Conservation (phyloP, 2,888 invertebrate genomes). For the Arrhopalites spinosus region DNA sequence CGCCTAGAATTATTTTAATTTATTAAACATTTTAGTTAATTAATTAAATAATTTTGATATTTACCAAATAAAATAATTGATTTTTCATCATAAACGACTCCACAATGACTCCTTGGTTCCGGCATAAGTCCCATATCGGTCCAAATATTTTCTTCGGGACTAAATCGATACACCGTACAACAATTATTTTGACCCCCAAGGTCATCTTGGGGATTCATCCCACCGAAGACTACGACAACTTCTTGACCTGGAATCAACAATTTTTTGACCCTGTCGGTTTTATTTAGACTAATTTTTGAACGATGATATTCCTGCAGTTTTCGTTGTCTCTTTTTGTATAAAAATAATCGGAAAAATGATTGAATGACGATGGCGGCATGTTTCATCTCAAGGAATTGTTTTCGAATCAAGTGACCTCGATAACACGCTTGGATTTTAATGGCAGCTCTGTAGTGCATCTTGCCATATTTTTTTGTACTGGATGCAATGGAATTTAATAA, state of each 20-base stretch:
- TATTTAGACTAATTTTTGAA: no score
- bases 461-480: neutral
- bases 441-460: slow-evolving; percentile 25
- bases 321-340: neutral
- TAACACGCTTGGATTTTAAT: slow-evolving; percentile 31
- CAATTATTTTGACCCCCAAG: slow-evolving; percentile 66
- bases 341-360: neutral
- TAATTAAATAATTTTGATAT: no score
- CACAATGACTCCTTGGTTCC: slow-evolving; percentile 72
- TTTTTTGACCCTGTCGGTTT: neutral
- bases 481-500: no score
- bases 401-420: slow-evolving; percentile 31
- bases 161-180: slow-evolving; percentile 64
- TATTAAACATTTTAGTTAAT: no score
- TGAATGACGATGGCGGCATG: slow-evolving; percentile 20
- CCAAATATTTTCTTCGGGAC: slow-evolving; percentile 69
- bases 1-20: slow-evolving; percentile 35
- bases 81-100: slow-evolving; percentile 30
- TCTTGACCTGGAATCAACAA: slow-evolving; percentile 67
- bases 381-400: slow-evolving; percentile 14
- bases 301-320: neutral
- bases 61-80: slow-evolving; percentile 32
- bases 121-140: slow-evolving; percentile 71
- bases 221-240: slow-evolving; percentile 71
- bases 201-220: slow-evolving; percentile 67